These are phyloP conservation scores for Protobothrops mucrosquamatus DNA, from an alignment of 2,113 vertebrate genomes.

Conservation along the genomic window DNA sequence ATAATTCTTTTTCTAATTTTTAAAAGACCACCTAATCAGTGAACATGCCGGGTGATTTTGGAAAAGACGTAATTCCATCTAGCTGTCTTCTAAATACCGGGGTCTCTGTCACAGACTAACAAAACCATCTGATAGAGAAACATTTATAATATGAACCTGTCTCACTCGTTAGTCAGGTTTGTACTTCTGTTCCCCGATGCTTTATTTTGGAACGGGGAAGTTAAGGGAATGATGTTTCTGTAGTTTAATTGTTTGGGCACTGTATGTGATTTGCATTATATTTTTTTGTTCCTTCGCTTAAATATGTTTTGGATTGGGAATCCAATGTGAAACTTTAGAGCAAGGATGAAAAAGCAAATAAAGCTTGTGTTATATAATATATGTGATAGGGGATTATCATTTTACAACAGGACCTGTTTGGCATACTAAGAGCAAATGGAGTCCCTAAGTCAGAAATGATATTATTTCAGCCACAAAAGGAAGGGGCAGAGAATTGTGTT, in stretches of 20 bases:
- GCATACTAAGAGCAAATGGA: background rate
- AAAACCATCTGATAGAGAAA: background rate
- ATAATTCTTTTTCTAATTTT: background rate
- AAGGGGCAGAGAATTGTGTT: background rate
- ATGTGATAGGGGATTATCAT: background rate
- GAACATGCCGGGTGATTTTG: background rate
- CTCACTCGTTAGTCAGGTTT: background rate
- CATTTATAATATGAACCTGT: background rate
- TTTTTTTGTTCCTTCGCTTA: background rate
- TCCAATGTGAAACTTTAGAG: background rate
- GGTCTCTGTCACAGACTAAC: background rate
- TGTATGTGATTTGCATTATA: background rate
- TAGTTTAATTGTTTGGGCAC: background rate
- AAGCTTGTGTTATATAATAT: background rate
- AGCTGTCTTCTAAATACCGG: background rate
- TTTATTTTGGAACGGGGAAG: background rate
- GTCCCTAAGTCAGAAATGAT: background rate
- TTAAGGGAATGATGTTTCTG: background rate
- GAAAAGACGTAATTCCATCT: background rate
- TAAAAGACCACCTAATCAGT: background rate
- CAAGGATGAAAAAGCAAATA: background rate
- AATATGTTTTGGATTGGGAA: background rate
- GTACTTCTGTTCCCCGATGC: background rate
- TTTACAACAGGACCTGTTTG: background rate
- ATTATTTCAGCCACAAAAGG: background rate